Base-by-base conservation (phyloP, 2,797 vertebrate species). In the Pyrocephalus nanus region DNA sequence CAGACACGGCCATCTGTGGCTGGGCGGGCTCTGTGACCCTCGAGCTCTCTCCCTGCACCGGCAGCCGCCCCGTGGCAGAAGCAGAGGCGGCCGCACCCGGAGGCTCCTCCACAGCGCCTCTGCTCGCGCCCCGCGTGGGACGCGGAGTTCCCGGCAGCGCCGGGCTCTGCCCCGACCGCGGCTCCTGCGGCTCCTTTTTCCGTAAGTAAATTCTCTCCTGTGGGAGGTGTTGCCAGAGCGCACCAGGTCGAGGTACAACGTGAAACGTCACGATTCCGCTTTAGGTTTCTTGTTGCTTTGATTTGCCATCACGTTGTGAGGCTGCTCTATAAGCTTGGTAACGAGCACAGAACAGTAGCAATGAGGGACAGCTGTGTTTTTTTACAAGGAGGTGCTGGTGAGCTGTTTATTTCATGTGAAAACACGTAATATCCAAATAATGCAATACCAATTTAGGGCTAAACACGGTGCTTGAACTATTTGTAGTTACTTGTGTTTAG, bases 271-370 rank as follows among this genome's bases (percentile, higher is more conserved):
- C 2, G 13, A 2, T 11, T 27, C 3, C 0, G 0, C 4, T 61
- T 36, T 32, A 42, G 8, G 5, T 26, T 71, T 14, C 8, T 11
- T 12, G 6, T 26, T 69, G 36, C 4, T 57, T 67, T 61, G 3
- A 1, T 58, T n/a, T 84, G 10, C 9, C 5, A 2, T 48, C 0
- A 0, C 4, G 0, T 30, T 27, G 1, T n/a, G 11, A 17, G 4
- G 2, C 5, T 34, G 1, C 4, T 36, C 0, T 12, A 0, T 45
- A 6, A 12, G 3, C 3, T 5, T 29, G 6, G 9, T 61, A 38
- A 32, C 21, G 51, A 2, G 12, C 32, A 20, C 2, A 2, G 10
- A 21, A 13, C 6, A 16, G 3, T 15, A 43, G 17, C 62, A n/a
- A 3, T 1, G 21, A 23, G 45, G 27, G 10, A 5, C 13, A 27